Base-by-base conservation (phyloP, 2,797 vertebrate species). In the Phrynocephalus vlangalii region DNA sequence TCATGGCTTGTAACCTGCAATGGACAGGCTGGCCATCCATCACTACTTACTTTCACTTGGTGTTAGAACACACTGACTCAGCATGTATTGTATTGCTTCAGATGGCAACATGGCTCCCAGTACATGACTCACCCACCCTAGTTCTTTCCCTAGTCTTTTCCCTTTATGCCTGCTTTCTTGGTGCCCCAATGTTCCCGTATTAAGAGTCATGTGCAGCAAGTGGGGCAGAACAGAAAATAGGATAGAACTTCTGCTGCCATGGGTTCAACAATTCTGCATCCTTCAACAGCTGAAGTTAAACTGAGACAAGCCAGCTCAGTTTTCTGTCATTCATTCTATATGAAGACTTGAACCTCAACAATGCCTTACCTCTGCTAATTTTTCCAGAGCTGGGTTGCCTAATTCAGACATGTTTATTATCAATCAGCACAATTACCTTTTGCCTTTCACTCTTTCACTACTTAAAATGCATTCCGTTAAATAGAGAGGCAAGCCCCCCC, bases 401-500 rank as follows among this genome's bases (percentile, higher is more conserved):
- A 79, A 79, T 50, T 22, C 16, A 73, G 16, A 33, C 18, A 22
- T 52, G 28, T 84, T 26, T 3, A 66, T 63, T 75, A 38, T 73
- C n/a, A 67, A 52, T 28, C 77, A 80, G 24, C 13, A 5, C 30
- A 70, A 81, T 85, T 81, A 80, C 13, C 18, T 6, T 79, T 56
- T 56, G 44, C 16, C 10, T 63, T 26, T 79, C 28, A 18, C 79
- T 87, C 3, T 44, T 44, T 52, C 28, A 18, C 79, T 87, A 6
- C 20, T 86, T 87, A 50, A 22, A 15, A 24, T 85, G 50, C 38
- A 71, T 2, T 52, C 70, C 76, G 33, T 7, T 52, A 92, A 88
- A 24, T n/a, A 90, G 60, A 73, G 79, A 52, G 70, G 13, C 13
- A 56, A 56, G 52, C 9, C 52, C 52, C 9, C 52, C 52, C 52